A percentile compares a stretch with the other conserved stretches of the same genome.
Conservation (phyloP, 1,140 invertebrate species). For the Steinernema khuongi region DNA sequence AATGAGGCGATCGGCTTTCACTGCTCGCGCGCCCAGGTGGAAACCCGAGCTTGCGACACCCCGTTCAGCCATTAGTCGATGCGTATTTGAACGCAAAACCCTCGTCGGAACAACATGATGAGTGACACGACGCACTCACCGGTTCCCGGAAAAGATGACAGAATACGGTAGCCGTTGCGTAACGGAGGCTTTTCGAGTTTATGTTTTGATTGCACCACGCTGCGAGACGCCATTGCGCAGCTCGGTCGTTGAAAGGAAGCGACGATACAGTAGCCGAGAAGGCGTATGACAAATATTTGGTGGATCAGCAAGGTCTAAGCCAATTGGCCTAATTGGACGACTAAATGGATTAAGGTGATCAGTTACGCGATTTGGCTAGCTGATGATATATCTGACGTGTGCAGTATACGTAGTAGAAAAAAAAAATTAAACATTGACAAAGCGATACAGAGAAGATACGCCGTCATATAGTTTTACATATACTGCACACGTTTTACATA, state of each 20-base stretch:
- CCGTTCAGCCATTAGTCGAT: background rate
- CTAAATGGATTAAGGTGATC: too few species aligned
- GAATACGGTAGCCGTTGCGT: constrained; percentile 5
- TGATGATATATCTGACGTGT: too few species aligned
- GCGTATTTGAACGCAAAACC: background rate
- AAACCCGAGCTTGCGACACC: background rate
- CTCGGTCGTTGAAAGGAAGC: background rate
- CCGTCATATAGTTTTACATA: too few species aligned
- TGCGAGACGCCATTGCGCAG: background rate
- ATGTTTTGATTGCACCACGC: background rate
- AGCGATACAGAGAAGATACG: too few species aligned
- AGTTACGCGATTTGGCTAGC: too few species aligned
- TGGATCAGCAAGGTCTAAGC: background rate
- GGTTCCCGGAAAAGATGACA: too few species aligned
- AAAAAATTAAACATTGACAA: too few species aligned
- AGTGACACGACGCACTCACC: background rate
- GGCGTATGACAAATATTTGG: background rate
- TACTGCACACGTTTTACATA: too few species aligned
- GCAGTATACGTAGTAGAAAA: too few species aligned
- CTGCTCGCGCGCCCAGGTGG: background rate
- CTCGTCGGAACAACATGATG: background rate
- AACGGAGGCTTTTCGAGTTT: background rate
- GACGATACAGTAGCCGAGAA: background rate
- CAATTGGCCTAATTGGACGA: too few species aligned
- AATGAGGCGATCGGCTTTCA: background rate